These are phyloP conservation scores for Glyptemys insculpta DNA, from an alignment of 2,797 vertebrate genomes.

Conservation along the genomic window DNA sequence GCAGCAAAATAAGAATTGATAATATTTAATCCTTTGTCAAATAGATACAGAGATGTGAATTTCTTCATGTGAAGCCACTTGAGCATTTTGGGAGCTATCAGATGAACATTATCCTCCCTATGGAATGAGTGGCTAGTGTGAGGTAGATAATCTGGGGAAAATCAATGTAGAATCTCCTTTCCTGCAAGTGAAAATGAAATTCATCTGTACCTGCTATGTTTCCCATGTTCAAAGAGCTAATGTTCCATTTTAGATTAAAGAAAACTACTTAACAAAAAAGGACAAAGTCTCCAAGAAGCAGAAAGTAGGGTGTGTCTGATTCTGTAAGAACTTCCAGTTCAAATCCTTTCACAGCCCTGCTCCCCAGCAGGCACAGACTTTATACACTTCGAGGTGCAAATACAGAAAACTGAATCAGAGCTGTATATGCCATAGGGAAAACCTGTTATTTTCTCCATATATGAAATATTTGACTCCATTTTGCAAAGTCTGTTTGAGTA, in stretches of 20 bases:
- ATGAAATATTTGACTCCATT: background rate
- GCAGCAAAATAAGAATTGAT: background rate
- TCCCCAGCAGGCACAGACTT: background rate
- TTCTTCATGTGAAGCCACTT: background rate
- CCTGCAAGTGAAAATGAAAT: background rate
- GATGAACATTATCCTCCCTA: background rate
- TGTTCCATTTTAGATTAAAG: background rate
- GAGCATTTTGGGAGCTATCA: background rate
- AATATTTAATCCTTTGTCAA: background rate
- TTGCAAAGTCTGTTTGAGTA: fast-evolving
- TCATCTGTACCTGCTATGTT: background rate
- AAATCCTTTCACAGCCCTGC: background rate
- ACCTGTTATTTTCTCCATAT: fast-evolving
- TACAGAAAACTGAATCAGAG: background rate
- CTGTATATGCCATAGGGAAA: background rate
- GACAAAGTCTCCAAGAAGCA: background rate
- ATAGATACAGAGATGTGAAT: background rate
- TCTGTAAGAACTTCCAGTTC: background rate
- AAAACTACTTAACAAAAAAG: background rate
- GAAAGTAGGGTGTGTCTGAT: background rate
- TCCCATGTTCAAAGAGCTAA: background rate
- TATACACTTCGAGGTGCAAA: background rate
- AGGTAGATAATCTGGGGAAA: background rate
- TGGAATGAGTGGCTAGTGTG: background rate
- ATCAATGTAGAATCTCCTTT: background rate